Conservation (phyloP, 2,797 vertebrate genomes). For the Poecilia picta region DNA sequence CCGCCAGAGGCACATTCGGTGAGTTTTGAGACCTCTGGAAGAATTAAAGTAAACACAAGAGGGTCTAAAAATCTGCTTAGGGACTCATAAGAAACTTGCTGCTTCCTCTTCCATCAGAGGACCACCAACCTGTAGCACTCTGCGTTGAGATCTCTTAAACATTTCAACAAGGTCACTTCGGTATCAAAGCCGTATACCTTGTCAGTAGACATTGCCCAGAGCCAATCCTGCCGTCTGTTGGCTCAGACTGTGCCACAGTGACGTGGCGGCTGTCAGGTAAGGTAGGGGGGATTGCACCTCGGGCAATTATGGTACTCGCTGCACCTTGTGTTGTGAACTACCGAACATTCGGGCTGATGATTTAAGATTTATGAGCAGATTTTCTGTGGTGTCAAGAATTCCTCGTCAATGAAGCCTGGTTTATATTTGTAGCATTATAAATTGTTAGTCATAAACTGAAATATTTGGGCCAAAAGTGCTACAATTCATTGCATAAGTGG, state of each 20-base stretch:
- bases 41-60: neutral
- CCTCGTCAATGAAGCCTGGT: slow-evolving; percentile 85
- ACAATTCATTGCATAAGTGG: neutral
- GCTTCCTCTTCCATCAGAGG: slow-evolving; percentile 79
- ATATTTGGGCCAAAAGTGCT: neutral
- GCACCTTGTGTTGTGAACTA: neutral
- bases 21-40: slow-evolving; percentile 18
- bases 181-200: slow-evolving; percentile 93
- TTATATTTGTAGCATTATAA: neutral
- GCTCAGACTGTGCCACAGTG: slow-evolving; percentile 37
- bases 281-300: slow-evolving; percentile 76
- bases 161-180: slow-evolving; percentile 92
- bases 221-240: slow-evolving; percentile 65
- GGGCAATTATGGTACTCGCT: slow-evolving; percentile 55
- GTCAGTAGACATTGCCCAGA: slow-evolving; percentile 80
- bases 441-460: neutral
- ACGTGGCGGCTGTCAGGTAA: slow-evolving; percentile 73
- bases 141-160: slow-evolving; percentile 59
- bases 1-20: slow-evolving; percentile 96
- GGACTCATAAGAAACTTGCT: slow-evolving; percentile 56
- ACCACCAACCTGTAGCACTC: slow-evolving; percentile 48
- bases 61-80: neutral
- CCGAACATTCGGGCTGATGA: slow-evolving; percentile 72
- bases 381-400: slow-evolving; percentile 84
- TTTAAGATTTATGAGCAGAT: slow-evolving; percentile 73